phyloP scores from a whole-genome alignment of 2,797 vertebrate genomes.

The Mus minutoides region DNA sequence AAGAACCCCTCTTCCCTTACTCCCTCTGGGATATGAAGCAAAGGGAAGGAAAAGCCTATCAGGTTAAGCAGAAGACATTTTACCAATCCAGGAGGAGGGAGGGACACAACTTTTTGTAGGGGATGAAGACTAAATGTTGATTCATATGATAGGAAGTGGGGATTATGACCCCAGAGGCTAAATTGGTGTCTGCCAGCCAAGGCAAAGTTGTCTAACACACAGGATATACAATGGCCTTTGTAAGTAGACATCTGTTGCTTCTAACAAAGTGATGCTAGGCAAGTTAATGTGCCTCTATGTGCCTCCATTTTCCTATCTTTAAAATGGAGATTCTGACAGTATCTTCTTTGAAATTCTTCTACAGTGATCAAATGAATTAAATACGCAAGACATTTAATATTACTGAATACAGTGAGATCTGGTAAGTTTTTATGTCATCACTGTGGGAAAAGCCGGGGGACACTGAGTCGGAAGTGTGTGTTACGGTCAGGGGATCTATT shows the following conservation, averaged over 20 bases:
- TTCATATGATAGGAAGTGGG: neutral
- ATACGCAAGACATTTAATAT: neutral
- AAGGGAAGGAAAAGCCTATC: neutral
- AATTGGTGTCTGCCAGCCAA: neutral
- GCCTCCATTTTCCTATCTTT: slow-evolving; percentile 36
- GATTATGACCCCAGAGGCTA: neutral
- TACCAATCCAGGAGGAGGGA: neutral
- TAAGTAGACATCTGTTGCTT: neutral
- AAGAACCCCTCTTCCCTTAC: neutral
- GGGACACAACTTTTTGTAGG: neutral
- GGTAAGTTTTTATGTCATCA: neutral
- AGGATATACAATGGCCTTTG: neutral
- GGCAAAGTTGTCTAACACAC: neutral
- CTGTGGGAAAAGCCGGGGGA: neutral
- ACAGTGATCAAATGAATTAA: neutral
- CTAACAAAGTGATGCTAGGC: neutral
- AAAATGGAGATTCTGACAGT: neutral
- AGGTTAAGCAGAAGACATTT: neutral
- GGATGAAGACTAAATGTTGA: neutral
- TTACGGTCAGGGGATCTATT: neutral
- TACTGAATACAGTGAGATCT: neutral
- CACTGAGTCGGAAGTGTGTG: neutral
- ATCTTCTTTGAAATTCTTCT: slow-evolving; percentile 12
- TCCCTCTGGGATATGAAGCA: neutral
- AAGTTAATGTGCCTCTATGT: neutral